Evolutionary conservation across 2,797 vertebrate species (phyloP), one percentile per base, ranked within the genome.

Genomic region (Myiotriccus ornatus): DNA sequence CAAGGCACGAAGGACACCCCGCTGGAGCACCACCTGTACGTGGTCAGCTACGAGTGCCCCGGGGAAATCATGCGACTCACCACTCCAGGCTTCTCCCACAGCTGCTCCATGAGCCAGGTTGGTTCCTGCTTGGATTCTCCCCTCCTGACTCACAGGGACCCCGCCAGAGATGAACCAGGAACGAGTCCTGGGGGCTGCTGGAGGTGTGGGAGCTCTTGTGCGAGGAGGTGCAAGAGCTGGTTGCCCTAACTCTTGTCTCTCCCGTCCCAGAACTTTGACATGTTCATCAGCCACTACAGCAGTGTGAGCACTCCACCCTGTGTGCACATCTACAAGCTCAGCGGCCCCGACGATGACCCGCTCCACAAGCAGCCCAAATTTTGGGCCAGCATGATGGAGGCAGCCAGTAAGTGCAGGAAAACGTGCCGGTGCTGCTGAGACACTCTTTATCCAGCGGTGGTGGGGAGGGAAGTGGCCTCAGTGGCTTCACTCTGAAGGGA

Each of bases 301-400:
- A 99, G 98, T 0, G 99, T 99, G 94, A 98, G 99, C 97, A 99
- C 99, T 1, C 99, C 99, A 1, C 99, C 99, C 23, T 99, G 99
- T 1, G 99, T 99, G 90, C 99, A 99, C 3, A 98, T 99, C 92
- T 99, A 99, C 98, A 99, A 99, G 96, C 98, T 99, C 96, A 98
- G 97, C 3, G 98, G 98, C 89, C 96, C 98, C 0, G 99, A 99
- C 0, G 97, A 98, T 0, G 98, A 99, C 95, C 98, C 98, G 0
- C 97, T 99, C 41, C 98, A 98, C 97, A 98, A 98, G 95, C 98
- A 98, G 60, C 99, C 99, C 2, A 99, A 99, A 71, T 99, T 99
- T 91, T 99, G 99, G 99, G 99, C 99, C 92, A 99, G 99, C 97
- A 99, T 99, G 99, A 99, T 99, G 99, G 99, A 99, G 94, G 98